A percentile compares a stretch with the other conserved stretches of the same genome.
phyloP scores from a whole-genome alignment of 2,113 vertebrate species.

The Antechinus stuartii region DNA sequence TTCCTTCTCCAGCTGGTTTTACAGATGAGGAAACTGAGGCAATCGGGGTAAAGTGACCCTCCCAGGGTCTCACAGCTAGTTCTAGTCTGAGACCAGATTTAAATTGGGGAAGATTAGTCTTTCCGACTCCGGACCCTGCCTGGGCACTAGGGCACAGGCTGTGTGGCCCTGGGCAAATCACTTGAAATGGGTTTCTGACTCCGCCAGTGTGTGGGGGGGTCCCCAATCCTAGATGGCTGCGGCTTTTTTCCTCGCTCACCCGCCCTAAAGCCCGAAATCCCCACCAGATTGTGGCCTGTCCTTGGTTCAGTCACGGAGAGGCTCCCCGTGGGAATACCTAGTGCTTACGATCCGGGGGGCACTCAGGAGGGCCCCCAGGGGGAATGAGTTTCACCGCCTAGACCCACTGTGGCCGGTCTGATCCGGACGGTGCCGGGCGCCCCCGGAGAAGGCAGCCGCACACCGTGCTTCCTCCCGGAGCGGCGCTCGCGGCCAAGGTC shows the following conservation, averaged over 20 bases:
- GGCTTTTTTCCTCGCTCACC: neutral
- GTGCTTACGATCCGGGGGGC: neutral
- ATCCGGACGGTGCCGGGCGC: neutral
- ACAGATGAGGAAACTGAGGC: neutral
- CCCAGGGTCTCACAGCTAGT: neutral
- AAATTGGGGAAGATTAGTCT: neutral
- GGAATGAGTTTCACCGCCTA: neutral
- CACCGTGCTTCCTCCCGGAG: neutral
- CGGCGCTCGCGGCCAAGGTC: neutral
- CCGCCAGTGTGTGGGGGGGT: neutral
- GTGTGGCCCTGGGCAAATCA: neutral
- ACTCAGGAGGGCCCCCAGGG: too few relatives aligned
- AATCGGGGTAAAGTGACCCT: neutral
- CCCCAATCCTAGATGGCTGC: neutral
- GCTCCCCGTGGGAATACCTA: neutral
- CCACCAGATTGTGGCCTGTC: neutral
- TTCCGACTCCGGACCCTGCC: neutral
- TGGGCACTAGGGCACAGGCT: neutral
- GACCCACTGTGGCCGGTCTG: neutral
- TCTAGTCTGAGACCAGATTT: too few relatives aligned
- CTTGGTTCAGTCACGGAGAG: neutral
- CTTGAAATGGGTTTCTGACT: neutral
- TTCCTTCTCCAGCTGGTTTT: neutral
- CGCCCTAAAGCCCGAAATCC: neutral
- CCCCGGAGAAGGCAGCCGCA: neutral